A percentile compares a stretch with the other conserved stretches of the same genome.
These are phyloP conservation scores for Parauchenoglanis punctatus DNA, from an alignment of 2,797 vertebrate species.

Conservation along the genomic window DNA sequence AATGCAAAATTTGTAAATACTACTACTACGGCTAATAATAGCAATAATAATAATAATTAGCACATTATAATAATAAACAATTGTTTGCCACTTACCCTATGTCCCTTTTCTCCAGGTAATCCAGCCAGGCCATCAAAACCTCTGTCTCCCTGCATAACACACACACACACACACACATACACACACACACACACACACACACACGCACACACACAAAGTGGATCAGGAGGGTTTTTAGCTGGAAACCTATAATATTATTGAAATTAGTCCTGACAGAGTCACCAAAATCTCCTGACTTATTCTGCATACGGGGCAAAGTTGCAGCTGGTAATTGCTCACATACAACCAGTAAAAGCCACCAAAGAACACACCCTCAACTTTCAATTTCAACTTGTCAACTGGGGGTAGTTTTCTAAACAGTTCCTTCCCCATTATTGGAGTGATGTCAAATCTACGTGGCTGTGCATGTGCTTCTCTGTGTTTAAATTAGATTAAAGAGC, in stretches of 20 bases:
- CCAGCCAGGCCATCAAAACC: constrained; percentile 96
- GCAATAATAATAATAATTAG: background rate
- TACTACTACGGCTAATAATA: background rate
- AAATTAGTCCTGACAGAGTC: background rate
- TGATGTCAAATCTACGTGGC: background rate
- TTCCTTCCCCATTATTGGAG: background rate
- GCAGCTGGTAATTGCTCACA: background rate
- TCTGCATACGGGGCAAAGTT: background rate
- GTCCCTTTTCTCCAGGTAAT: constrained; percentile 95
- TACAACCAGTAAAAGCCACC: background rate
- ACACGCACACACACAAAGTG: background rate
- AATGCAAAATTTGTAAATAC: background rate
- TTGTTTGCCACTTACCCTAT: constrained; percentile 77
- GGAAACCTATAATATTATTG: background rate
- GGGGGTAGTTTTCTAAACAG: background rate
- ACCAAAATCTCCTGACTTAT: background rate
- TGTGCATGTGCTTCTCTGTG: background rate
- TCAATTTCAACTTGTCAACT: background rate
- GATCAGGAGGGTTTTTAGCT: background rate
- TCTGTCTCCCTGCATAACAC: constrained; percentile 85
- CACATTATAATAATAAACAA: background rate
- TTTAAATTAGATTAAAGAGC: background rate
- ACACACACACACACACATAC: background rate
- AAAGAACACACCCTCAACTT: background rate
- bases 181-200: background rate